A percentile compares a stretch with the other conserved stretches of the same genome.
phyloP scores from a whole-genome alignment of 2,113 vertebrate genomes.

The Anhinga anhinga region DNA sequence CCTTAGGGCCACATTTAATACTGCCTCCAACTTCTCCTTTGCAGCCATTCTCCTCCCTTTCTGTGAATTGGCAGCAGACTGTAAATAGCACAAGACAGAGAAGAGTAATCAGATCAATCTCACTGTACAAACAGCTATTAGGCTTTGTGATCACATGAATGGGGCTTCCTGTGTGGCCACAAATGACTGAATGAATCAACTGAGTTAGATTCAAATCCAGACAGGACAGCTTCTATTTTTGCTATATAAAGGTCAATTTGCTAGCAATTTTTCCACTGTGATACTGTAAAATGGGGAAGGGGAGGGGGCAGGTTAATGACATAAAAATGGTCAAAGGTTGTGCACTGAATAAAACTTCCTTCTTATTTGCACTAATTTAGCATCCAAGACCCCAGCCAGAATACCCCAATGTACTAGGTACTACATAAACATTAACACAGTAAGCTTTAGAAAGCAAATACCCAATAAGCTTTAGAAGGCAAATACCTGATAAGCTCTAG shows the following conservation, averaged over 20 bases:
- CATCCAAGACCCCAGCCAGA: background rate
- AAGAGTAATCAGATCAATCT: constrained; percentile 60
- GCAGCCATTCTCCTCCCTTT: constrained; percentile 84
- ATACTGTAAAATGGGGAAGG: background rate
- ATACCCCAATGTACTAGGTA: background rate
- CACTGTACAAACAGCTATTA: constrained; percentile 48
- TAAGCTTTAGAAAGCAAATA: background rate
- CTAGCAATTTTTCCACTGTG: background rate
- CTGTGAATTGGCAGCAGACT: constrained; percentile 58
- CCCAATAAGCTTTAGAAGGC: background rate
- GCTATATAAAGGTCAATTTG: background rate
- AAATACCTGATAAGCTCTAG: background rate
- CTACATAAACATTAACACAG: background rate
- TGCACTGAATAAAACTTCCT: background rate
- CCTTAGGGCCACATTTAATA: constrained; percentile 95
- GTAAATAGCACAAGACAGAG: constrained; percentile 65
- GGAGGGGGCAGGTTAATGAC: background rate
- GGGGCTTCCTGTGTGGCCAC: constrained; percentile 17
- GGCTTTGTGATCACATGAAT: constrained; percentile 11
- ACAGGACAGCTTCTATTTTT: constrained; percentile 17
- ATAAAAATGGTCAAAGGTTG: background rate
- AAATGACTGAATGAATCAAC: constrained; percentile 36
- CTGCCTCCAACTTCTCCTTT: constrained; percentile 91
- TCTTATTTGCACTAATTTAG: background rate
- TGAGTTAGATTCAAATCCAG: background rate